Evolutionary conservation across 2,888 invertebrate species (phyloP).

Genomic region (Melieria picta): DNA sequence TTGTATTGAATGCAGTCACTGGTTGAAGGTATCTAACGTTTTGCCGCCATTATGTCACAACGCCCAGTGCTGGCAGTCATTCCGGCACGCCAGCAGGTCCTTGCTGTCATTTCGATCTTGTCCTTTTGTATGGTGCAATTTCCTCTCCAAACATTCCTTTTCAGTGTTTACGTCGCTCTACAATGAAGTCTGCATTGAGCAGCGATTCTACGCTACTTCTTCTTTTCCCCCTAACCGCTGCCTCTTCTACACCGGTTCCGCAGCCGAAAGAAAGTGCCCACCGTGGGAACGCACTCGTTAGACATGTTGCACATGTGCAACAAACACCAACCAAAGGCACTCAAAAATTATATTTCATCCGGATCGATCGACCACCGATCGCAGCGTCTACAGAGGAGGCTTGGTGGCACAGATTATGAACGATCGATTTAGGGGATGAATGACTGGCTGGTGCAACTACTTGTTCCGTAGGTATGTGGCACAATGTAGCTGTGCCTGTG

Average conservation of each 20-base stretch:
- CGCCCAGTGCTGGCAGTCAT: background rate
- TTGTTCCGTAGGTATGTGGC: background rate
- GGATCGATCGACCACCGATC: background rate
- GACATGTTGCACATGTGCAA: background rate
- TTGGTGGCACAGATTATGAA: slow-evolving; percentile 23
- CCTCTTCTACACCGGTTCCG: background rate
- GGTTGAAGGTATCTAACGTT: background rate
- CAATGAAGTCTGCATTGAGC: too few relatives aligned
- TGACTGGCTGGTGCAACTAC: background rate
- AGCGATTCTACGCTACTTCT: too few relatives aligned
- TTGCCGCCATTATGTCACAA: background rate
- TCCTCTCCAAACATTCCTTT: background rate
- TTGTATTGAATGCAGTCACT: background rate
- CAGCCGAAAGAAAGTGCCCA: background rate
- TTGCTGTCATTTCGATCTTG: background rate
- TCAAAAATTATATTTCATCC: too few relatives aligned
- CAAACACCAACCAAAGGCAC: too few relatives aligned
- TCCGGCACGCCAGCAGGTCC: background rate
- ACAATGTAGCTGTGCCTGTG: background rate
- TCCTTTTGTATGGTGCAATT: background rate
- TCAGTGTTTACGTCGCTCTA: too few relatives aligned
- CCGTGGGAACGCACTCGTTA: slow-evolving; percentile 13
- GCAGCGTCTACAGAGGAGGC: background rate
- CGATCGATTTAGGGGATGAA: slow-evolving; percentile 29
- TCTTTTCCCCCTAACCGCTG: too few relatives aligned